A percentile compares a stretch with the other conserved stretches of the same genome.
Evolutionary conservation across 2,888 invertebrate genomes (phyloP).

Genomic region (Acanthococcus lagerstroemiae): DNA sequence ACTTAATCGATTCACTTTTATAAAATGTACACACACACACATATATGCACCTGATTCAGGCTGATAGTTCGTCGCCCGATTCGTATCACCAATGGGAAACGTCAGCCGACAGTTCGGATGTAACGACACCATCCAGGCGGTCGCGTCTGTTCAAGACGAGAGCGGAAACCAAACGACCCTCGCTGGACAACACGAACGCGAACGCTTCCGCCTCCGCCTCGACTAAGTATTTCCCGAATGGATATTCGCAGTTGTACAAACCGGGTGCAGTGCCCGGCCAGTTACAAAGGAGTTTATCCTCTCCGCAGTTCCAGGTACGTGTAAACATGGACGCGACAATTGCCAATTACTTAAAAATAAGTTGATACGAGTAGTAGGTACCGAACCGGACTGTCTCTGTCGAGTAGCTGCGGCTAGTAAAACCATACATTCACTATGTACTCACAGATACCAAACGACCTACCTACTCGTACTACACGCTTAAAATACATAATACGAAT

Average conservation of each 20-base stretch:
- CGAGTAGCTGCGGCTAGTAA: too few relatives aligned
- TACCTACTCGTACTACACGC: too few relatives aligned
- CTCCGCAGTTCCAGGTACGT: slow-evolving; percentile 46
- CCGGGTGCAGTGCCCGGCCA: slow-evolving; percentile 33
- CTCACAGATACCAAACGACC: too few relatives aligned
- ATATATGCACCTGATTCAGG: slow-evolving; percentile 37
- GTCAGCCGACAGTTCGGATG: slow-evolving; percentile 43
- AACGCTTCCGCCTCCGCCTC: slow-evolving; percentile 17
- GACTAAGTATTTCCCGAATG: slow-evolving; percentile 14
- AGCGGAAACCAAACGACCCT: slow-evolving; percentile 51
- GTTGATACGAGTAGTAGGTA: too few relatives aligned
- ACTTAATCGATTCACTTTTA: too few relatives aligned
- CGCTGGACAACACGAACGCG: slow-evolving; percentile 32
- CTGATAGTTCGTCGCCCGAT: slow-evolving; percentile 51
- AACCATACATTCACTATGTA: too few relatives aligned
- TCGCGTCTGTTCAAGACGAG: slow-evolving; percentile 63
- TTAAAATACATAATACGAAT: too few relatives aligned
- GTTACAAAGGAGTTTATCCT: slow-evolving; percentile 44
- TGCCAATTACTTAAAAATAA: too few relatives aligned
- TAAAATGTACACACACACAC: not conserved
- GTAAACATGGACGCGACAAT: not conserved
- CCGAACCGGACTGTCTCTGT: too few relatives aligned
- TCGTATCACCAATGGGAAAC: slow-evolving; percentile 46
- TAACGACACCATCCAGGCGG: slow-evolving; percentile 43
- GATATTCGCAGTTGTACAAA: slow-evolving; percentile 19